Evolutionary conservation across 2,113 vertebrate species (phyloP), one percentile per base, ranked within the genome.

Genomic region (Ceratotherium simum): DNA sequence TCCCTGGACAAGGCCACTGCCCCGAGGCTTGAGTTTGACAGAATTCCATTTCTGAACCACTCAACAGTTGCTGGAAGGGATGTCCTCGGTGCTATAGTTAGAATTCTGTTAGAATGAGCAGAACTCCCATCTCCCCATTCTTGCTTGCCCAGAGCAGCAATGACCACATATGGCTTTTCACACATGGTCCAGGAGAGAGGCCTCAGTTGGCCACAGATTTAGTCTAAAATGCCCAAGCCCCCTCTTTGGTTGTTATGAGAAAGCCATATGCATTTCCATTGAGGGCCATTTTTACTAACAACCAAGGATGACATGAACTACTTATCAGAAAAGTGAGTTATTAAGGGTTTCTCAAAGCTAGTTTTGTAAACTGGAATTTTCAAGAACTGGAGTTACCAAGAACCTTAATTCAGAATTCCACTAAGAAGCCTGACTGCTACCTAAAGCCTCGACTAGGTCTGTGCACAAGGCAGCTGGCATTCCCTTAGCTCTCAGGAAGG

Each of bases 341-440:
- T 9, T n/a, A 27, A 75, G 73, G 12, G 27, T 65, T 96, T 92
- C 89, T 90, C 23, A 76, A 90, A 90, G 46, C 39, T 69, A 36
- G 5, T 36, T 84, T 70, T 46, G 6, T 65, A 78, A 93, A 91
- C 9, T 48, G 92, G 78, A 89, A 93, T 80, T 79, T 91, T 75
- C 51, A 64, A 89, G 80, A 95, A 88, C 36, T 31, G 21, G 29
- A 92, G 73, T 60, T 69, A 58, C 27, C 60, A 70, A 92, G 60
- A 75, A 65, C 20, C 73, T 27, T 76, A 58, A 79, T 54, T 91
- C 86, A 31, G 17, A 75, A 83, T 86, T 65, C 73, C 5, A 42
- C 90, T 42, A 72, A 58, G 82, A 96, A 90, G 54, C 27, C 92
- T 33, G 23, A 29, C 42, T 73, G 21, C 18, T 42, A 0, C 7